phyloP scores from a whole-genome alignment of 2,113 vertebrate species.

The Oxyruncus cristatus region DNA sequence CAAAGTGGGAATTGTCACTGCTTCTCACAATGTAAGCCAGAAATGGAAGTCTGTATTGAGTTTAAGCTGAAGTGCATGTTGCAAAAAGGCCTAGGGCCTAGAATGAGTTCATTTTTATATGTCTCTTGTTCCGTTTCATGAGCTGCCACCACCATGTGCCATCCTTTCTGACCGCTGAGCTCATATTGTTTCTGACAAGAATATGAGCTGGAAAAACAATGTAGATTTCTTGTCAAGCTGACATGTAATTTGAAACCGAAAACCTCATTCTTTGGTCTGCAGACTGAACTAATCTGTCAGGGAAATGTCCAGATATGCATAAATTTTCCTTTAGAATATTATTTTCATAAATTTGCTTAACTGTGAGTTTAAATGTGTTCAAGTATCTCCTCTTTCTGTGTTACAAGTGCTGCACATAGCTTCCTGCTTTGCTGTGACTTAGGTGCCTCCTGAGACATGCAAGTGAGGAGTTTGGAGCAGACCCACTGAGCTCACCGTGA shows the following conservation, averaged over 20 bases:
- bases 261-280: background rate
- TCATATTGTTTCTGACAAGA: background rate
- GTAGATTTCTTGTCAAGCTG: background rate
- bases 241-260: background rate
- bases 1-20: background rate
- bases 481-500: background rate
- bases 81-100: background rate
- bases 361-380: background rate
- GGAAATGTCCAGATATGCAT: background rate
- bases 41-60: background rate
- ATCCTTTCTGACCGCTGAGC: background rate
- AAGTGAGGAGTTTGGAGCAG: background rate
- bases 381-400: background rate
- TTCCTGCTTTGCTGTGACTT: background rate
- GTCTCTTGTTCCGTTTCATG: background rate
- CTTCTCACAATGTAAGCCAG: background rate
- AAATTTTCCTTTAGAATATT: background rate
- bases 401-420: background rate
- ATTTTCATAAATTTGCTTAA: background rate
- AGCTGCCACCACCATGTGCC: rapidly evolving
- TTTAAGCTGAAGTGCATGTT: background rate
- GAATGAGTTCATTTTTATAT: background rate
- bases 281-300: background rate
- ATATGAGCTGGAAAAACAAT: background rate
- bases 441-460: background rate